These are phyloP conservation scores for Chionis minor DNA, from an alignment of 2,113 vertebrate species.

Conservation along the genomic window DNA sequence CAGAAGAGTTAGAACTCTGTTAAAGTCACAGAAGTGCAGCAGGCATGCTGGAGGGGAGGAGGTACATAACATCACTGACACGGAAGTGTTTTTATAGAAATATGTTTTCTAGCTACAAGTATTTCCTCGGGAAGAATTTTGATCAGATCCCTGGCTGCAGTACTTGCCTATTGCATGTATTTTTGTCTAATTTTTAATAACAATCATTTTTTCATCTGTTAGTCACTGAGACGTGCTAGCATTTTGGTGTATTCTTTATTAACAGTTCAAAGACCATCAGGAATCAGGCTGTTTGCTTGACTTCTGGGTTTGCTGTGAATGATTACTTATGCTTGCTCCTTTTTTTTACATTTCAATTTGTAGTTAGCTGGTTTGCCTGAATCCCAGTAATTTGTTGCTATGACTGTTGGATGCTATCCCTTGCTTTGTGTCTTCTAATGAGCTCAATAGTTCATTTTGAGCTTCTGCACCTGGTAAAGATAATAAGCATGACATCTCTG, in stretches of 20 bases:
- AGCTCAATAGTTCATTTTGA: constrained; percentile 44
- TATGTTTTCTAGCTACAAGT: neutral
- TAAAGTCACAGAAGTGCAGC: neutral
- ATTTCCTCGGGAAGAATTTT: neutral
- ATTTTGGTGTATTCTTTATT: neutral
- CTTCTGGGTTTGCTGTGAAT: neutral
- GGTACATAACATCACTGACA: neutral
- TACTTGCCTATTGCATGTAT: neutral
- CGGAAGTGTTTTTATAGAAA: neutral
- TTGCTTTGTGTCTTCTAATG: constrained; percentile 63
- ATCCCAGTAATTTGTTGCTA: constrained; percentile 55
- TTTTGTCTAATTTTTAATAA: neutral
- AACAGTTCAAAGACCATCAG: neutral
- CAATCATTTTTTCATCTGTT: neutral
- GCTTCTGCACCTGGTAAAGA: constrained; percentile 53
- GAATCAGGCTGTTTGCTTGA: neutral
- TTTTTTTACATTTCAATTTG: constrained; percentile 14
- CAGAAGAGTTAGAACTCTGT: neutral
- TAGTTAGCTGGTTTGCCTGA: constrained; percentile 29
- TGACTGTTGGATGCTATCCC: constrained; percentile 41
- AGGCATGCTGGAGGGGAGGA: neutral
- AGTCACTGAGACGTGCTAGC: neutral
- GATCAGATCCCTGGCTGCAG: neutral
- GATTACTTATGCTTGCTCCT: neutral
- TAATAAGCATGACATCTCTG: constrained; percentile 64